Percentiles rank a stretch among this genome's conserved stretches.
Evolutionary conservation across 2,888 invertebrate genomes (phyloP).

Genomic region (Trichacis sp.): DNA sequence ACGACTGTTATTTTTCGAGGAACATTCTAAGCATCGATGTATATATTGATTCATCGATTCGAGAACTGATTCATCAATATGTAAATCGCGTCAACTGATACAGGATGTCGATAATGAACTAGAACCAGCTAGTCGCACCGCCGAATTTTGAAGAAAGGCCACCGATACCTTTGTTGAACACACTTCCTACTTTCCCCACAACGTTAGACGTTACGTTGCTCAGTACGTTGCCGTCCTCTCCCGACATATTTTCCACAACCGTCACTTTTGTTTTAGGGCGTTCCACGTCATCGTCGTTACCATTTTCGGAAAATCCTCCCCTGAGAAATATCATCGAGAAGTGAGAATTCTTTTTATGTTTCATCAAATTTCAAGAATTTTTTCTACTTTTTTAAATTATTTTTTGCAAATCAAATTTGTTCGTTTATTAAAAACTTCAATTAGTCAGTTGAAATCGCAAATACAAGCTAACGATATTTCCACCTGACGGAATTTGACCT

Average conservation of each 20-base stretch:
- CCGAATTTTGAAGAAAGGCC: conserved; percentile 91
- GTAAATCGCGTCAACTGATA: conserved; percentile 39
- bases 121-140: conserved; percentile 88
- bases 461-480: no score
- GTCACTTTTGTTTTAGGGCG: conserved; percentile 74
- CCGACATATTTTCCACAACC: conserved; percentile 73
- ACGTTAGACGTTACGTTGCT: conserved; percentile 86
- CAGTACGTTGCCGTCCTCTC: conserved; percentile 82
- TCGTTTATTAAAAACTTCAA: no score
- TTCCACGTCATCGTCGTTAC: conserved; percentile 74
- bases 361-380: no score
- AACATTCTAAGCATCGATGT: conserved; percentile 52
- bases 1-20: conserved; percentile 50
- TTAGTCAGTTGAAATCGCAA: no score
- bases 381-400: no score
- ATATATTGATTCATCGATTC: conserved; percentile 17
- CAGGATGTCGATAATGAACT: conserved; percentile 63
- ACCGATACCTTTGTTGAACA: conserved; percentile 91
- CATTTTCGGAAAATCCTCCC: conserved; percentile 68
- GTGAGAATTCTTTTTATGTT: no score
- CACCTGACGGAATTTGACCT: no score
- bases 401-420: no score
- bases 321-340: no score
- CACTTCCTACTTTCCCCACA: conserved; percentile 88
- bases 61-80: conserved; percentile 5